These are phyloP conservation scores for Anguilla japonica DNA, from an alignment of 2,113 vertebrate genomes.

Conservation along the genomic window DNA sequence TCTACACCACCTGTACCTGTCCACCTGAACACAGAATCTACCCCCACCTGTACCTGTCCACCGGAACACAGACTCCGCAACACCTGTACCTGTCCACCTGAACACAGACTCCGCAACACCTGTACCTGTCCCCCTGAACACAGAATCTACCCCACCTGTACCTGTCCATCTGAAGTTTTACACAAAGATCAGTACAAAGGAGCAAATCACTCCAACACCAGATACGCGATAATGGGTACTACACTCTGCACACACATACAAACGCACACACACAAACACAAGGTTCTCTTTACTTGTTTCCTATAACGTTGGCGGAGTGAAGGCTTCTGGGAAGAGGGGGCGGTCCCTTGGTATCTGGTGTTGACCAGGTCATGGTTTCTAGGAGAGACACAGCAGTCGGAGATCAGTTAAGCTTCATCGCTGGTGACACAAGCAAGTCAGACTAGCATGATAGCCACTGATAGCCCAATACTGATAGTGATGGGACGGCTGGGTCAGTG, in stretches of 20 bases:
- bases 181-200: no score
- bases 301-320: conserved; percentile 89
- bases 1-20: neutral
- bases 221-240: neutral
- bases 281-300: conserved; percentile 83
- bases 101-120: neutral
- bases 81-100: neutral
- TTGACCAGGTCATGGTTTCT: conserved; percentile 95
- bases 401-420: neutral
- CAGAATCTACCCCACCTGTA: neutral
- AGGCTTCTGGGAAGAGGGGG: conserved; percentile 89
- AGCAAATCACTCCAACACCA: neutral
- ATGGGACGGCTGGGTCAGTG: neutral
- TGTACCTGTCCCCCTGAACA: neutral
- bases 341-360: conserved; percentile 80
- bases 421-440: neutral
- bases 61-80: neutral
- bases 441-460: no score
- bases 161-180: neutral
- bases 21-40: neutral
- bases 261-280: neutral
- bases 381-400: conserved; percentile 46
- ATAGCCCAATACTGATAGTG: no score
- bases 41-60: neutral
- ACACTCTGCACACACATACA: neutral